Evolutionary conservation across 2,113 vertebrate genomes (phyloP).

Genomic region (Crotalus tigris): DNA sequence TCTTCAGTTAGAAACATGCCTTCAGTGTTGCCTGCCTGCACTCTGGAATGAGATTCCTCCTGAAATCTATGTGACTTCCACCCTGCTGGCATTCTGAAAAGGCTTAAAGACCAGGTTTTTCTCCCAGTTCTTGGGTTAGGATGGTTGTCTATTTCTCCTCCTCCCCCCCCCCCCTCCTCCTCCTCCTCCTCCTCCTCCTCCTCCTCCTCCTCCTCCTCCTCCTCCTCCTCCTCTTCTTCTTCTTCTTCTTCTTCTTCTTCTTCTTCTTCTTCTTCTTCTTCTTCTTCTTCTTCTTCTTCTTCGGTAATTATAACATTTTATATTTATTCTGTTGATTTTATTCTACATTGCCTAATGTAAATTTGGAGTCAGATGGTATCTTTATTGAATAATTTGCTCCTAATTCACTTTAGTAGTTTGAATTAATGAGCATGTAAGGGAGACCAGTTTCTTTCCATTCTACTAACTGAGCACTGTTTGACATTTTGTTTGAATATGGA

Average conservation of each 20-base stretch:
- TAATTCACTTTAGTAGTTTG: background rate
- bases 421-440: background rate
- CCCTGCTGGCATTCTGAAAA: background rate
- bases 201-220: background rate
- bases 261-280: background rate
- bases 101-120: background rate
- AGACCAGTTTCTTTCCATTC: background rate
- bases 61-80: background rate
- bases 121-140: background rate
- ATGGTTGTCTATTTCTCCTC: background rate
- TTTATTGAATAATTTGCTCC: background rate
- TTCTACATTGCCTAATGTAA: background rate
- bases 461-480: background rate
- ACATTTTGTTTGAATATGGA: constrained; percentile 4
- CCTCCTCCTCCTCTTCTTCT: background rate
- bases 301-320: background rate
- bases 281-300: background rate
- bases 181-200: background rate
- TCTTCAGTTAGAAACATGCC: background rate
- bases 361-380: background rate
- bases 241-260: background rate
- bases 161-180: fast-evolving
- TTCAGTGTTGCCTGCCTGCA: background rate
- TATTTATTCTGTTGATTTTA: background rate
- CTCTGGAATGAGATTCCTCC: background rate